Conservation (phyloP, 2,797 vertebrate species). For the Notoglanidium macrostoma region DNA sequence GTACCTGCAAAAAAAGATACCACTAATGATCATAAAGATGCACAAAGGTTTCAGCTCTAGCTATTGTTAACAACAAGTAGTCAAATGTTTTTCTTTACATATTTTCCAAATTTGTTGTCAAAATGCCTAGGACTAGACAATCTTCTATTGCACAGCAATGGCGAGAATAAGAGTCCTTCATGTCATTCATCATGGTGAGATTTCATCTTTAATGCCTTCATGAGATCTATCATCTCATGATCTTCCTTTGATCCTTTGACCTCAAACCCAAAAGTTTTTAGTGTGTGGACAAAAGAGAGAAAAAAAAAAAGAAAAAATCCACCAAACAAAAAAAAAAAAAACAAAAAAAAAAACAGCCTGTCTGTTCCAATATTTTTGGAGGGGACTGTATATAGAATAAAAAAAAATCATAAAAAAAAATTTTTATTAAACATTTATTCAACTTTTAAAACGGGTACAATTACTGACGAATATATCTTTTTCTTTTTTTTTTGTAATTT, state of each 20-base stretch:
- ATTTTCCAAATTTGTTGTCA: neutral
- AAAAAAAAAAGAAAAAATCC: too few species aligned
- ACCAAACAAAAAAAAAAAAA: too few species aligned
- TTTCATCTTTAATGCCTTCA: neutral
- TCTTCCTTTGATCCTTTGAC: too few species aligned
- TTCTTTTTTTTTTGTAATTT: neutral
- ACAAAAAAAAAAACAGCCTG: neutral
- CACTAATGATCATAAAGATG: neutral
- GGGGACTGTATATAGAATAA: neutral
- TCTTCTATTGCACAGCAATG: neutral
- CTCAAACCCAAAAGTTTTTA: neutral
- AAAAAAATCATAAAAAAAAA: too few species aligned
- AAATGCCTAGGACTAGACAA: neutral
- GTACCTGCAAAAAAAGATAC: conserved; percentile 80
- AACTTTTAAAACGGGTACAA: too few species aligned
- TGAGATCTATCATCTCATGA: neutral
- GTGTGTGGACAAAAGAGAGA: neutral
- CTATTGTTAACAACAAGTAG: neutral
- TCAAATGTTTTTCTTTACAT: neutral
- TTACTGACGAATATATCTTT: too few species aligned
- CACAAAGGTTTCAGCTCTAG: neutral
- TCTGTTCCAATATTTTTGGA: neutral
- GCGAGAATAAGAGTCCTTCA: neutral
- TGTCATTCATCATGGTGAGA: neutral
- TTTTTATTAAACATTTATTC: neutral